A percentile compares a stretch with the other conserved stretches of the same genome.
These are phyloP conservation scores for Thymelicus acteon DNA, from an alignment of 2,888 invertebrate genomes.

Conservation along the genomic window DNA sequence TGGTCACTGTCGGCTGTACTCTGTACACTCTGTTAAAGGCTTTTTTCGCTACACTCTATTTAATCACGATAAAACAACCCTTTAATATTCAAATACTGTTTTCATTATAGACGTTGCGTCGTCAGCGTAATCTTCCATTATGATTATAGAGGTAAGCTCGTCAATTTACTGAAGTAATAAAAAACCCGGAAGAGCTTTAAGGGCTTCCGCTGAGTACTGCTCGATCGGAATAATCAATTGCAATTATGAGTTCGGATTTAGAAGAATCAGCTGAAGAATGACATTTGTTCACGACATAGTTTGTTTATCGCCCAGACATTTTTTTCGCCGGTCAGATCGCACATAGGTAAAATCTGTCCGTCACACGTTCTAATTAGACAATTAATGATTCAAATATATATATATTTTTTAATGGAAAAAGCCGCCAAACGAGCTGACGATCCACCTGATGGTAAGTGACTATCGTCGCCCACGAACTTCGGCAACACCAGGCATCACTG, in stretches of 20 bases:
- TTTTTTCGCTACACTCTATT: too few relatives aligned
- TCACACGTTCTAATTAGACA: too few relatives aligned
- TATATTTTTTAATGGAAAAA: too few relatives aligned
- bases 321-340: too few relatives aligned
- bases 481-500: too few relatives aligned
- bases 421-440: too few relatives aligned
- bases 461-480: too few relatives aligned
- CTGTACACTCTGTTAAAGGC: too few relatives aligned
- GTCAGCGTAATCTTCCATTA: constrained; percentile 15
- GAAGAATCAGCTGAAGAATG: neutral
- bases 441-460: too few relatives aligned
- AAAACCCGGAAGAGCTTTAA: constrained; percentile 17
- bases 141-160: constrained; percentile 13
- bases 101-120: constrained; percentile 62
- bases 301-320: neutral
- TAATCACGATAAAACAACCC: constrained; percentile 41
- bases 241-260: neutral
- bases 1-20: too few relatives aligned
- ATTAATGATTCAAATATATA: too few relatives aligned
- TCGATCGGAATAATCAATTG: constrained; percentile 25
- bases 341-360: too few relatives aligned
- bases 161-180: constrained; percentile 29
- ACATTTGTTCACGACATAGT: neutral
- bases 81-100: constrained; percentile 76
- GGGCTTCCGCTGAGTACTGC: constrained; percentile 26